phyloP scores from a whole-genome alignment of 2,113 vertebrate genomes.

The Calidris pygmaea region DNA sequence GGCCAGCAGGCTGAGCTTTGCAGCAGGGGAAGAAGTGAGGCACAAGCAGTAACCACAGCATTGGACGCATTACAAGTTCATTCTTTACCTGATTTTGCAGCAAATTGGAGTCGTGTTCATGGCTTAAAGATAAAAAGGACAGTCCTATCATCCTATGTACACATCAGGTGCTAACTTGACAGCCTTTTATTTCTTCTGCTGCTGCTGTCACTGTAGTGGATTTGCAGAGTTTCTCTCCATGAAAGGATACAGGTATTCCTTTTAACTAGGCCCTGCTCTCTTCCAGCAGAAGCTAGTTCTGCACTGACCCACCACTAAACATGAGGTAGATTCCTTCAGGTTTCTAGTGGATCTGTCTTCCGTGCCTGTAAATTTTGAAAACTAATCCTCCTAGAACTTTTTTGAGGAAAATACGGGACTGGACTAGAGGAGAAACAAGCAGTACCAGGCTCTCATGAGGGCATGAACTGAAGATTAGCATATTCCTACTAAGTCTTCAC shows the following conservation, averaged over 20 bases:
- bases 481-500: not conserved
- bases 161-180: not conserved
- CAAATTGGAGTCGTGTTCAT: not conserved
- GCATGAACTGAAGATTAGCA: not conserved
- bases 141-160: not conserved
- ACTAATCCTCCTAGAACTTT: not conserved
- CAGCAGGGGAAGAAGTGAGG: not conserved
- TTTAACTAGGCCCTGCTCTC: not conserved
- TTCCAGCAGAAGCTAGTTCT: not conserved
- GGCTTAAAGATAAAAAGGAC: not conserved
- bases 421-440: not conserved
- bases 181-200: not conserved
- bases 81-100: not conserved
- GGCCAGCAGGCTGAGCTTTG: not conserved
- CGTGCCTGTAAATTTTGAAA: not conserved
- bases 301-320: fast-evolving
- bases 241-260: not conserved
- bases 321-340: not conserved
- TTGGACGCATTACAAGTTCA: fast-evolving
- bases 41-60: not conserved
- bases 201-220: not conserved
- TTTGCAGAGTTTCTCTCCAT: not conserved
- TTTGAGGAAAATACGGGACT: not conserved
- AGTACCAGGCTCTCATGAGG: not conserved
- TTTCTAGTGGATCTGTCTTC: not conserved